Evolutionary conservation across 2,113 vertebrate species (phyloP).

Genomic region (Onychostruthus taczanowskii): DNA sequence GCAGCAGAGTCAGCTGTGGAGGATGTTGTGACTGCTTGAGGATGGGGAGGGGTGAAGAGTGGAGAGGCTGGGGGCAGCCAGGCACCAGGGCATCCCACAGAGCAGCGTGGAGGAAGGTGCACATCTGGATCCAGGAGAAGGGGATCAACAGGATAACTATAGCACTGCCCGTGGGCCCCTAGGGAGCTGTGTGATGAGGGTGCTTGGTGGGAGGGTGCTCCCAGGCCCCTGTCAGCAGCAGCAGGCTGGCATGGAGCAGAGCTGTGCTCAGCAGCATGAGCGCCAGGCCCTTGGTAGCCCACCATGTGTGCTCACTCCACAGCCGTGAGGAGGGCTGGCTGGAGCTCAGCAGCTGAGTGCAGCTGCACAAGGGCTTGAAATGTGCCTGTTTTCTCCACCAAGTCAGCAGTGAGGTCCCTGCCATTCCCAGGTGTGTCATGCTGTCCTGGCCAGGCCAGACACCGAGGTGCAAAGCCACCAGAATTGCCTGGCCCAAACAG

Average conservation of each 20-base stretch:
- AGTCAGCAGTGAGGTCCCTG: neutral
- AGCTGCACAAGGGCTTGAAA: neutral
- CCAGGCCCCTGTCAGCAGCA: neutral
- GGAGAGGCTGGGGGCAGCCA: neutral
- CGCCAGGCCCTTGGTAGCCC: neutral
- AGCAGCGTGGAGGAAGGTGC: neutral
- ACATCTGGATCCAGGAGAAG: neutral
- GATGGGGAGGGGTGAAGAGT: neutral
- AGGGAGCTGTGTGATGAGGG: neutral
- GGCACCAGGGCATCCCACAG: neutral
- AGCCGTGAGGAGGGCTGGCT: neutral
- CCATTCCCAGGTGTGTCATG: neutral
- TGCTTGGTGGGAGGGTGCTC: neutral
- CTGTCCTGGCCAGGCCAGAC: neutral
- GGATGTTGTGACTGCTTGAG: neutral
- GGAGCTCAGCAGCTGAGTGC: neutral
- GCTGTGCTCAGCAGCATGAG: neutral
- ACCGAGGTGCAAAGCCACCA: neutral
- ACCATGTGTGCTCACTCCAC: fast-evolving
- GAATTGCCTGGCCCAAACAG: neutral
- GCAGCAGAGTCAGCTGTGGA: neutral
- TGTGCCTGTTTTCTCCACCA: neutral
- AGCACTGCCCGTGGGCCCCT: neutral
- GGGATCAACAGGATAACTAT: neutral
- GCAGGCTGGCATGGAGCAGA: neutral